Evolutionary conservation across 37 sponge, comb jelly and placozoan genomes (phyloP).

Genomic region (Hormiphora californensis): DNA sequence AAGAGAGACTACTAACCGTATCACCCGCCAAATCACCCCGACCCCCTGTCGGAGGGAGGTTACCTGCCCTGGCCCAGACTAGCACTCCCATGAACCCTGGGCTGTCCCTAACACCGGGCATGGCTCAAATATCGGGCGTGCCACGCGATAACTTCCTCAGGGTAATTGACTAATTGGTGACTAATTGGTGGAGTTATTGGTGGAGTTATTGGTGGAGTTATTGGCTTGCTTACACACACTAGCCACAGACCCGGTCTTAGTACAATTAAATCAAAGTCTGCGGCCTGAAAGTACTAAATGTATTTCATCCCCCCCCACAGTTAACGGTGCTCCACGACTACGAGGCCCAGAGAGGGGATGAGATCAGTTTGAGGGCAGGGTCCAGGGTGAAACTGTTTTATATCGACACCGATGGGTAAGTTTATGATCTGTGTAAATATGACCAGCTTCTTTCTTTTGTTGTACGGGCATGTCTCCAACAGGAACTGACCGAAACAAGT

Average conservation of each 20-base stretch:
- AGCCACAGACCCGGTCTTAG: no score
- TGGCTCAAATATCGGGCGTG: constrained; percentile 1
- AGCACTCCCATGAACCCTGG: constrained; percentile 15
- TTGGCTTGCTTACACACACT: no score
- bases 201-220: no score
- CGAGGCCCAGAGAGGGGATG: constrained; percentile 20
- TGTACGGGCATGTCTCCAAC: no score
- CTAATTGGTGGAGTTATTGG: no score
- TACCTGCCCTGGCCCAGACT: no score
- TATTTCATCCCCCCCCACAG: background rate
- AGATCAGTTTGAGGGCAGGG: constrained; percentile 2
- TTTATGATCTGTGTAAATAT: background rate
- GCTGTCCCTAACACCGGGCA: constrained; percentile 19
- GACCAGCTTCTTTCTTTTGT: no score
- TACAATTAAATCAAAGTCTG: no score
- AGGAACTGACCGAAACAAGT: no score
- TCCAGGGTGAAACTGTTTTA: background rate
- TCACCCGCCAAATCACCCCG: constrained; percentile 7
- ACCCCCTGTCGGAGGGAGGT: no score
- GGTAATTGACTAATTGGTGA: background rate
- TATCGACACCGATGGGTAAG: constrained; percentile 50
- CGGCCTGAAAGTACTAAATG: no score
- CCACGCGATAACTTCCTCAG: constrained; percentile 8
- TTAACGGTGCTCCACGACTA: constrained; percentile 14
- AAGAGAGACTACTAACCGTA: constrained; percentile 38